Base-by-base conservation (phyloP, 1,140 invertebrate genomes). In the Oreohelix idahoensis region DNA sequence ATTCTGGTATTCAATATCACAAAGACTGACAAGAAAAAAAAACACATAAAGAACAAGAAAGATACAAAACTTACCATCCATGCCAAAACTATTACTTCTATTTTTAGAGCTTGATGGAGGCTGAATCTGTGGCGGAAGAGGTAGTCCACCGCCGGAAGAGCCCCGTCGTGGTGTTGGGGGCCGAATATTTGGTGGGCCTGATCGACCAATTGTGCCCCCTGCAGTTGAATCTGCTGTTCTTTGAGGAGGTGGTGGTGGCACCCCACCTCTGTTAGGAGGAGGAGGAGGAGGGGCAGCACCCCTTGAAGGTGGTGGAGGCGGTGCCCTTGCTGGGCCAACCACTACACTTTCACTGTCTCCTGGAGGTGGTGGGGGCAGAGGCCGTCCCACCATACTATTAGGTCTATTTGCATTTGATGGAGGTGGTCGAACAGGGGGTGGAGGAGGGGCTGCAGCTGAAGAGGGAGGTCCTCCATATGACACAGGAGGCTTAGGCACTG, bases 371-470 rank as follows among this genome's bases (percentile, higher is more conserved):
- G 63, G 80, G 17, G 80, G 80, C 26, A 82, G 35, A 29, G 80
- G 80, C 17, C 80, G 42, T 17, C 80, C 80, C 26, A 82, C 26
- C 80, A 82, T 75, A 63, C 71, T 82, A 49, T 58, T 82, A 38
- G 80, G 80, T 82, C 80, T 66, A 11, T 2, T 32, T 66, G 63
- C n/a, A 66, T 66, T 63, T 45, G 69, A 51, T 29, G 80, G 80
- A 26, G 80, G 80, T 10, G 70, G 80, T 1, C 70, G 32, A n/a
- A 0, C 1, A 20, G 80, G 80, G 32, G 71, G 70, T 32, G 70
- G 45, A 32, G 70, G 70, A 26, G 70, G 42, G 1, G 10, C 23
- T 39, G 42, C 15, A 20, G 80, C 2, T 32, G 51, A 17, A 35
- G 49, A 1, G 1, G n/a, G 63, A 66, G n/a, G 29, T n/a, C 63